These are phyloP conservation scores for Fistularia tabacaria DNA, from an alignment of 2,797 vertebrate genomes.

Conservation along the genomic window DNA sequence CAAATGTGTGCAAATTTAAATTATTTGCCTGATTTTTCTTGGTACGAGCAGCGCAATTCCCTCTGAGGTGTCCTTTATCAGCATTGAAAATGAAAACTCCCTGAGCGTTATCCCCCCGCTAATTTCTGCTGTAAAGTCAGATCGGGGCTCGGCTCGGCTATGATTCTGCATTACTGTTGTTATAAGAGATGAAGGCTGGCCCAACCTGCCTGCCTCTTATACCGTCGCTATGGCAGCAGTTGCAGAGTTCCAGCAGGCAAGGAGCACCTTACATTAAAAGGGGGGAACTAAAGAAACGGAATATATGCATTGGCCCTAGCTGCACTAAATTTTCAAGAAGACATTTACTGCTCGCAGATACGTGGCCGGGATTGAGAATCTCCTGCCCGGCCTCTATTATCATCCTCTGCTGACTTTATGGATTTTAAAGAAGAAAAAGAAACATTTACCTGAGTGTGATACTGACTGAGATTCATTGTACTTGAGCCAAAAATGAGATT, in stretches of 20 bases:
- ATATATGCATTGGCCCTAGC: conserved; percentile 17
- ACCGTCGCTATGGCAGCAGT: conserved; percentile 58
- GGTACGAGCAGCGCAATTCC: no score
- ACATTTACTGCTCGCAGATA: conserved; percentile 47
- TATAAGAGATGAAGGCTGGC: conserved; percentile 23
- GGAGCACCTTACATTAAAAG: conserved; percentile 37
- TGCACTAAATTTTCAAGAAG: conserved; percentile 12
- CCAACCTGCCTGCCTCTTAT: conserved; percentile 33
- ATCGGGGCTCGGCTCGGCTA: no score
- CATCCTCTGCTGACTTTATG: conserved; percentile 31
- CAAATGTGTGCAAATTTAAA: no score
- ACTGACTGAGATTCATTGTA: conserved; percentile 31
- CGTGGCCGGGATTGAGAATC: conserved; percentile 36
- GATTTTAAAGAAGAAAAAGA: conserved; percentile 8
- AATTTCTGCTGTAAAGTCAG: no score
- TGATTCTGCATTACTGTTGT: no score
- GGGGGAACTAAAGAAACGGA: conserved; percentile 31
- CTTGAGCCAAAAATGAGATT: conserved; percentile 39
- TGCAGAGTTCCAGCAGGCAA: conserved; percentile 34
- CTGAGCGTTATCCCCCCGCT: no score
- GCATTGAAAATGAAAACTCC: no score
- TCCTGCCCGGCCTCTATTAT: conserved; percentile 33
- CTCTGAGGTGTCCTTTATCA: no score
- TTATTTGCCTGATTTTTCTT: no score
- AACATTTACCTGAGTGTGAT: conserved; percentile 23